Percentiles rank a stretch among this genome's conserved stretches.
phyloP scores from a whole-genome alignment of 2,888 invertebrate species.

The Oscheius sp. region DNA sequence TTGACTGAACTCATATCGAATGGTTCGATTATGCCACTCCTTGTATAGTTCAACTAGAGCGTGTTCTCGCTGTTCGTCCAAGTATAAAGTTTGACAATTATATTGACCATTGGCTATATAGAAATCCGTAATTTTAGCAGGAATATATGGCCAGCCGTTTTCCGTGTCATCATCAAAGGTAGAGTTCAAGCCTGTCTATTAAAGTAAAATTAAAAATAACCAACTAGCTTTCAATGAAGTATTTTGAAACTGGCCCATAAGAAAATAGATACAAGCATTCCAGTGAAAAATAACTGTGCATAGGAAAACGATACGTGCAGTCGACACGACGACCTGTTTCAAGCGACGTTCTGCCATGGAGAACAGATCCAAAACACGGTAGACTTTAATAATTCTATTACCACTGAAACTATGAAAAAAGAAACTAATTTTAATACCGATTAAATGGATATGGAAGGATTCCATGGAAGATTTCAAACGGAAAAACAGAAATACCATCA shows the following conservation, averaged over 20 bases:
- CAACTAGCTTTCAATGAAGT: background rate
- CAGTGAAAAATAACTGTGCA: conserved; percentile 56
- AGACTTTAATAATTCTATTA: conserved; percentile 45
- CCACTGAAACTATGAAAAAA: conserved; percentile 33
- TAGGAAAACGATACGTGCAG: conserved; percentile 10
- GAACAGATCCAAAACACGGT: conserved; percentile 46
- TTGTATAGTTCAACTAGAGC: conserved; percentile 44
- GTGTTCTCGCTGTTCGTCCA: conserved; percentile 47
- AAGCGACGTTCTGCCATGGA: conserved; percentile 37
- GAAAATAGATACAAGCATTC: conserved; percentile 60
- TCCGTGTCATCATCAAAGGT: conserved; percentile 50
- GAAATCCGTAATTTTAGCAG: conserved; percentile 45
- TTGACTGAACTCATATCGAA: conserved; percentile 34
- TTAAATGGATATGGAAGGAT: background rate
- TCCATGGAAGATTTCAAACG: background rate
- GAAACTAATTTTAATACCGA: background rate
- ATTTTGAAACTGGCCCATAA: conserved; percentile 35
- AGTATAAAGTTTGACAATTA: conserved; percentile 32
- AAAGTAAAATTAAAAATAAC: background rate
- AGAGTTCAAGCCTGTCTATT: conserved; percentile 35
- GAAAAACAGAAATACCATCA: background rate
- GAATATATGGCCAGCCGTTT: conserved; percentile 47
- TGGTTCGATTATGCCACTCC: conserved; percentile 39
- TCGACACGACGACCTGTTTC: conserved; percentile 29
- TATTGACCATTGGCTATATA: background rate